Conservation (phyloP, 2,113 vertebrate genomes). For the Capreolus pygargus region DNA sequence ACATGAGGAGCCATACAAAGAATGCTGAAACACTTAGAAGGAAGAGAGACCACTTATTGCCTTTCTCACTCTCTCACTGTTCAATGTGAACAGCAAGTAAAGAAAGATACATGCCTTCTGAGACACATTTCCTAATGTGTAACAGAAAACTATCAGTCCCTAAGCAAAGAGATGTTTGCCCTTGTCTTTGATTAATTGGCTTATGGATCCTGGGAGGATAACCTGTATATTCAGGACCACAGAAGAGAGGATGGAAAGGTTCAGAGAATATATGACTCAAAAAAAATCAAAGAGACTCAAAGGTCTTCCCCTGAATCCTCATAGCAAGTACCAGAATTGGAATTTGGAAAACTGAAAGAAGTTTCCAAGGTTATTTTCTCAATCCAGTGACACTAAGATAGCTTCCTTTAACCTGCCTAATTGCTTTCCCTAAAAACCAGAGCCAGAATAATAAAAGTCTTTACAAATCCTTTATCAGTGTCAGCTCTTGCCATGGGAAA, state of each 20-base stretch:
- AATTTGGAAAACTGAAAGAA: background rate
- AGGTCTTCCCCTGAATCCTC: background rate
- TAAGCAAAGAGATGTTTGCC: slow-evolving; percentile 51
- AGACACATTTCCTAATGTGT: slow-evolving; percentile 10
- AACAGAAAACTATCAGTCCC: slow-evolving; percentile 49
- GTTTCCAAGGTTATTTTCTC: background rate
- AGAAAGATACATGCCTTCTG: slow-evolving; percentile 62
- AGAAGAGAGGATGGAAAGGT: background rate
- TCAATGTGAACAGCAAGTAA: slow-evolving; percentile 48
- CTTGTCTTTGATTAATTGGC: slow-evolving; percentile 69
- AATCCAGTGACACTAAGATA: background rate
- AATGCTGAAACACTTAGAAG: background rate
- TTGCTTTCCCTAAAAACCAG: background rate
- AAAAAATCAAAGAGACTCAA: slow-evolving; percentile 2
- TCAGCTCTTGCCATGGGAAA: background rate
- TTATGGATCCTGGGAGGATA: slow-evolving; percentile 44
- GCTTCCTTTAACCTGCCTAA: background rate
- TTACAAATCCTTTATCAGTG: background rate
- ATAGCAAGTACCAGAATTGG: background rate
- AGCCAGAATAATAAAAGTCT: background rate
- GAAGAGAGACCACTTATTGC: slow-evolving; percentile 34
- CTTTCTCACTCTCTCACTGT: slow-evolving; percentile 34
- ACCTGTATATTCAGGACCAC: background rate
- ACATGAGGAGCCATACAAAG: background rate
- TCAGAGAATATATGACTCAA: background rate